phyloP scores from a whole-genome alignment of 64 coral and sea anemone species.

The Stichodactyla helianthus region DNA sequence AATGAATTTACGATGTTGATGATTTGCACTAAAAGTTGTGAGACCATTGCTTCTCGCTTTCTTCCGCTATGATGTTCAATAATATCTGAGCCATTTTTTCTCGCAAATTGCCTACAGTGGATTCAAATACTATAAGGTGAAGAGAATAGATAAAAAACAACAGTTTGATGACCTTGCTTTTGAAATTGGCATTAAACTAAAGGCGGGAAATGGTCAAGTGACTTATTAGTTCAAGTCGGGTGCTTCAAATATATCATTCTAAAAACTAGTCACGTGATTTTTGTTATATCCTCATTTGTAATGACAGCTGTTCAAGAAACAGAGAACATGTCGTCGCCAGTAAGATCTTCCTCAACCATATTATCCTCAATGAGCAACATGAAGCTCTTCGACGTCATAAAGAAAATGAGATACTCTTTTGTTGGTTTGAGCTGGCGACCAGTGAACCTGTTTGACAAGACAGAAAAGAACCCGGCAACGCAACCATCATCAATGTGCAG shows the following conservation, averaged over 20 bases:
- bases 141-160: too few relatives aligned
- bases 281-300: not conserved
- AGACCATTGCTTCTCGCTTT: too few relatives aligned
- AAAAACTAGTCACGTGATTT: not conserved
- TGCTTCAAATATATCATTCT: not conserved
- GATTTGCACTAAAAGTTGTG: too few relatives aligned
- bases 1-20: too few relatives aligned
- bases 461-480: not conserved
- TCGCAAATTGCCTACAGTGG: too few relatives aligned
- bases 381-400: not conserved
- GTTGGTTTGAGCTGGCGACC: not conserved
- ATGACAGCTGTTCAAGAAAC: constrained; percentile 7
- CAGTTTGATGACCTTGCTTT: too few relatives aligned
- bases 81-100: too few relatives aligned
- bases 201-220: not conserved
- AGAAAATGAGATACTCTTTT: not conserved
- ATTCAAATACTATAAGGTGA: too few relatives aligned
- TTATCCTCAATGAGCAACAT: not conserved
- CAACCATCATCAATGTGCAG: not conserved
- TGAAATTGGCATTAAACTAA: not conserved
- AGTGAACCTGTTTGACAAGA: not conserved
- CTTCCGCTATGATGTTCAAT: too few relatives aligned
- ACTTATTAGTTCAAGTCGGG: not conserved
- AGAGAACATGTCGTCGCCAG: not conserved
- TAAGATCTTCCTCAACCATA: not conserved